Evolutionary conservation across 2,888 invertebrate species (phyloP).

Genomic region (Caenorhabditis auriculariae): DNA sequence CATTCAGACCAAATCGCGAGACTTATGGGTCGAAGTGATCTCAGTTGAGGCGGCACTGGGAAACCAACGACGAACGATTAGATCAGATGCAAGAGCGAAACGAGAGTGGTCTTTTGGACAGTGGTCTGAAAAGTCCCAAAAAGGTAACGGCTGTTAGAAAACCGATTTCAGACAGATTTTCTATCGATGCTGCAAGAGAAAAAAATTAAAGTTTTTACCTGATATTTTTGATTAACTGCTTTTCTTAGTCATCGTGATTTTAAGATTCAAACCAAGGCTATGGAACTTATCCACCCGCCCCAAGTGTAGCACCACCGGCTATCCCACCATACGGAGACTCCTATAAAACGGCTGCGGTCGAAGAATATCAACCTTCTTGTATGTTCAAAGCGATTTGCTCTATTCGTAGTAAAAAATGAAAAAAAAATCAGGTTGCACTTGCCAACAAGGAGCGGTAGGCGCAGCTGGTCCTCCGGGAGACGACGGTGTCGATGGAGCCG

Average conservation of each 20-base stretch:
- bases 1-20: constrained; percentile 37
- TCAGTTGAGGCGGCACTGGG: constrained; percentile 26
- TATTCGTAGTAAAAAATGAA: background rate
- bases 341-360: constrained; percentile 29
- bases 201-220: too few species aligned
- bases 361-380: constrained; percentile 28
- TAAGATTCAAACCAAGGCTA: constrained; percentile 10
- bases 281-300: constrained; percentile 19
- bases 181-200: too few species aligned
- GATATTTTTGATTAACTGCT: background rate
- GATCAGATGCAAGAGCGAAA: constrained; percentile 16
- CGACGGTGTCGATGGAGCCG: constrained; percentile 40
- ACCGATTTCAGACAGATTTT: background rate
- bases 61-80: constrained; percentile 13
- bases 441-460: constrained; percentile 41
- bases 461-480: constrained; percentile 43
- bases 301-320: constrained; percentile 8
- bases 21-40: constrained; percentile 42
- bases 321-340: constrained; percentile 13
- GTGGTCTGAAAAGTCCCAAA: constrained; percentile 27
- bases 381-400: background rate
- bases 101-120: constrained; percentile 44
- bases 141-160: constrained; percentile 13
- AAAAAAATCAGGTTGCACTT: constrained; percentile 25
- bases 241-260: constrained; percentile 9